Evolutionary conservation across 1,140 invertebrate species (phyloP).

Genomic region (Platyura marginata): DNA sequence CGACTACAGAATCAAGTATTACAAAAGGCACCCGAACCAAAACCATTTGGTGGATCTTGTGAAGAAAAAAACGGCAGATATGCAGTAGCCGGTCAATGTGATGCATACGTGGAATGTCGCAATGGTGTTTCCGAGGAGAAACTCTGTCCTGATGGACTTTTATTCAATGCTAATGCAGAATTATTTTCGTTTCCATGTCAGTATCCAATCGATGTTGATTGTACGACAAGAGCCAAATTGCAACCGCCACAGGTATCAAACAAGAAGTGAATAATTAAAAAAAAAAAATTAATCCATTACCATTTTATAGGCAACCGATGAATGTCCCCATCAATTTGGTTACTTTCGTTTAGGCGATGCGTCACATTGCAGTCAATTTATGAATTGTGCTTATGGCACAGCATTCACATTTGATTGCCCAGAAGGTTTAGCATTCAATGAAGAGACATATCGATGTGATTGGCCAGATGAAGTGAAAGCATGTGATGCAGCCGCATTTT

Average conservation of each 20-base stretch:
- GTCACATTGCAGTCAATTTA: constrained; percentile 61
- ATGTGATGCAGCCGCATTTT: constrained; percentile 55
- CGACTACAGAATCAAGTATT: not conserved
- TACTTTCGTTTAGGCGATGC: constrained; percentile 56
- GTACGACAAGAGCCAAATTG: constrained; percentile 41
- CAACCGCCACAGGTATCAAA: constrained; percentile 20
- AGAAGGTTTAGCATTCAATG: constrained; percentile 69
- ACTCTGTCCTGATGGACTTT: constrained; percentile 64
- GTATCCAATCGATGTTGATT: constrained; percentile 66
- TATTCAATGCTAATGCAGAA: constrained; percentile 56
- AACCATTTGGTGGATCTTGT: constrained; percentile 19
- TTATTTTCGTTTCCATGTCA: constrained; percentile 58
- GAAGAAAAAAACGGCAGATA: constrained; percentile 45
- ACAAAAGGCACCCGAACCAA: constrained; percentile 1
- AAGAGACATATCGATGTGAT: constrained; percentile 54
- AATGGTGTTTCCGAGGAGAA: constrained; percentile 57
- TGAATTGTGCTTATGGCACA: constrained; percentile 62
- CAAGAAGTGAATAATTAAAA: not conserved
- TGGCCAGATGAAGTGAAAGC: constrained; percentile 69
- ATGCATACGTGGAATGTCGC: constrained; percentile 40
- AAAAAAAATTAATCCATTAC: constrained; percentile 6
- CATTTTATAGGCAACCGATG: constrained; percentile 42
- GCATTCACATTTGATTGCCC: constrained; percentile 35
- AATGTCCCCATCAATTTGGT: constrained; percentile 72
- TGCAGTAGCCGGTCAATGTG: constrained; percentile 49